Conservation (phyloP, 1,140 invertebrate species). For the Acromyrmex charruanus region DNA sequence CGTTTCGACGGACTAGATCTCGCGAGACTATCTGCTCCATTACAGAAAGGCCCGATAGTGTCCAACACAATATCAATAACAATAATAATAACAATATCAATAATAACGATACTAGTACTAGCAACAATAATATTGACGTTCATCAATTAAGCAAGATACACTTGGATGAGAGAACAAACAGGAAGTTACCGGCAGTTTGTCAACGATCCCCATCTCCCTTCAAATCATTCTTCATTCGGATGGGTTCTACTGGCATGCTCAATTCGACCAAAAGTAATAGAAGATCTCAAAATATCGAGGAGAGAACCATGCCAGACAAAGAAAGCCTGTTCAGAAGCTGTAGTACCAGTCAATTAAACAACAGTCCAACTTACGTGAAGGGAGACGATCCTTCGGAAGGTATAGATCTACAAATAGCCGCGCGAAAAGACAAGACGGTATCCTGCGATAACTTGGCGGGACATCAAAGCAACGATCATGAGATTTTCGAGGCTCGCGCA, state of each 20-base stretch:
- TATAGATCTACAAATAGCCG: slow-evolving; percentile 88
- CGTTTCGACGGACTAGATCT: slow-evolving; percentile 90
- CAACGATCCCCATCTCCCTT: slow-evolving; percentile 89
- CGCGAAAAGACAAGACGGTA: slow-evolving; percentile 84
- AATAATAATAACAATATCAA: slow-evolving; percentile 81
- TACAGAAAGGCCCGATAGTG: slow-evolving; percentile 75
- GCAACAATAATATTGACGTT: slow-evolving; percentile 79
- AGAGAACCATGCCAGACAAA: slow-evolving; percentile 80
- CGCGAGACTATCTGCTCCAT: slow-evolving; percentile 86
- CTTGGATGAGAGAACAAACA: slow-evolving; percentile 83
- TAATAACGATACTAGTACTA: slow-evolving; percentile 77
- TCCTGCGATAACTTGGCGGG: slow-evolving; percentile 83
- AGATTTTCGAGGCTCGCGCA: slow-evolving; percentile 72
- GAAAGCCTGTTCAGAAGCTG: slow-evolving; percentile 91
- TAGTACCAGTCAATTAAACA: slow-evolving; percentile 91
- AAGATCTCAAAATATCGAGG: slow-evolving; percentile 81
- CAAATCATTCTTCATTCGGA: slow-evolving; percentile 91
- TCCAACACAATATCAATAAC: slow-evolving; percentile 75
- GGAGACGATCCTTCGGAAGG: slow-evolving; percentile 93
- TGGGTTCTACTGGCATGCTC: slow-evolving; percentile 92
- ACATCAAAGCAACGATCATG: slow-evolving; percentile 65
- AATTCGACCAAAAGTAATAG: slow-evolving; percentile 88
- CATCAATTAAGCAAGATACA: slow-evolving; percentile 74
- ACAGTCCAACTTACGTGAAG: slow-evolving; percentile 91
- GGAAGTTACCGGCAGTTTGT: slow-evolving; percentile 84